These are phyloP conservation scores for Drosophila multiciliata DNA, from an alignment of 2,888 invertebrate species.

Conservation along the genomic window DNA sequence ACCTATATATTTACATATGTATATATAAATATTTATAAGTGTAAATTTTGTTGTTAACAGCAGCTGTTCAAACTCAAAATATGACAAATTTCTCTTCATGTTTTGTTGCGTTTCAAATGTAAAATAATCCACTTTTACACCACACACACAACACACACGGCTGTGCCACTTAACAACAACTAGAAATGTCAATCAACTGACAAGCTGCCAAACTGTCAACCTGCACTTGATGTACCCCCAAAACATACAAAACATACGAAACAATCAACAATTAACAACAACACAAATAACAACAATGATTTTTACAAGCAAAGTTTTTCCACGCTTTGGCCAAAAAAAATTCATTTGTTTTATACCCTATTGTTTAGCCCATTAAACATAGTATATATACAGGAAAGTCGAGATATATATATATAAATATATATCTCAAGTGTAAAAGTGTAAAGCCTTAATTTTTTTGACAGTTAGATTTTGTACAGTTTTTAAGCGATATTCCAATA, in stretches of 20 bases:
- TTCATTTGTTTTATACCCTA: slow-evolving; percentile 15
- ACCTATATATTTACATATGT: background rate
- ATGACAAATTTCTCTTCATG: slow-evolving; percentile 53
- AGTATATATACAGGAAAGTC: too few species aligned
- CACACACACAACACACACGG: slow-evolving; percentile 17
- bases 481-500: background rate
- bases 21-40: background rate
- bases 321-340: slow-evolving; percentile 48
- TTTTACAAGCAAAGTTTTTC: slow-evolving; percentile 46
- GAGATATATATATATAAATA: background rate
- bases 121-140: slow-evolving; percentile 26
- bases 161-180: slow-evolving; percentile 78
- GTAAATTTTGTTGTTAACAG: background rate
- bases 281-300: slow-evolving; percentile 18
- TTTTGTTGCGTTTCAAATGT: slow-evolving; percentile 5
- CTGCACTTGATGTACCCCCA: slow-evolving; percentile 63
- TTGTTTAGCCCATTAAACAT: background rate
- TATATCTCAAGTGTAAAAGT: background rate
- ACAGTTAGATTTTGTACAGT: background rate
- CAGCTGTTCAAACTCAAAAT: slow-evolving; percentile 32
- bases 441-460: background rate
- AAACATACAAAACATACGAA: slow-evolving; percentile 32
- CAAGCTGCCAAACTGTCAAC: slow-evolving; percentile 74
- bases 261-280: slow-evolving; percentile 19
- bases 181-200: slow-evolving; percentile 78